Evolutionary conservation across 2,113 vertebrate genomes (phyloP).

Genomic region (Salvelinus alpinus): DNA sequence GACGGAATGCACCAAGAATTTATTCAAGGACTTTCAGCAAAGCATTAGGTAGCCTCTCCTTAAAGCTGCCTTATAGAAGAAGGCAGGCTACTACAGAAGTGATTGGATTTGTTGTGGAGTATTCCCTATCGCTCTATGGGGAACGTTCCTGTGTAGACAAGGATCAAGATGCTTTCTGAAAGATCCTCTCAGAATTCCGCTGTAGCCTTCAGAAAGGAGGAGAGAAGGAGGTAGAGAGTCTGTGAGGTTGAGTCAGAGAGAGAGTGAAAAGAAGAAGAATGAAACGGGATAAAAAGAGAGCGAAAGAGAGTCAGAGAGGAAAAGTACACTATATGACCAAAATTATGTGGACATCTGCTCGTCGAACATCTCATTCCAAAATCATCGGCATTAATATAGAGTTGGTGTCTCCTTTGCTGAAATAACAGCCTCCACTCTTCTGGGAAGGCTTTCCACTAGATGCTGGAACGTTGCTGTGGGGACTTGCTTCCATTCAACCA

Average conservation of each 20-base stretch:
- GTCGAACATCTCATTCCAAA: too few relatives aligned
- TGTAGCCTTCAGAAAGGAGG: slow-evolving; percentile 46
- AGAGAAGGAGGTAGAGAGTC: slow-evolving; percentile 19
- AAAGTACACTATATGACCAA: background rate
- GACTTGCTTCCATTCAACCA: too few relatives aligned
- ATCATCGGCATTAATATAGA: too few relatives aligned
- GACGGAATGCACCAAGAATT: slow-evolving; percentile 70
- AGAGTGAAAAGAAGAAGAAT: slow-evolving; percentile 22
- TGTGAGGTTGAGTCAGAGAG: background rate
- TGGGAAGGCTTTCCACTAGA: too few relatives aligned
- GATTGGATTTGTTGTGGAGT: slow-evolving; percentile 9
- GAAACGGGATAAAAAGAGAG: slow-evolving; percentile 16
- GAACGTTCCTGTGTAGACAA: background rate
- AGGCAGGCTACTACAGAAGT: slow-evolving; percentile 12
- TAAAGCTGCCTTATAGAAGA: slow-evolving; percentile 43
- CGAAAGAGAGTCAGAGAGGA: slow-evolving; percentile 1
- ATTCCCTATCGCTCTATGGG: background rate
- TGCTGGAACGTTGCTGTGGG: too few relatives aligned
- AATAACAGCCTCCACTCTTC: too few relatives aligned
- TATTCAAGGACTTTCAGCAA: slow-evolving; percentile 61
- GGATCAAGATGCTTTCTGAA: slow-evolving; percentile 8
- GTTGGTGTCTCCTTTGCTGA: too few relatives aligned
- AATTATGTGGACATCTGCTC: too few relatives aligned
- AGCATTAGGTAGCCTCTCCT: slow-evolving; percentile 57
- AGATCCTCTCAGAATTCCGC: background rate